Base-by-base conservation (phyloP, 2,888 invertebrate genomes). In the Brachyptera putata region DNA sequence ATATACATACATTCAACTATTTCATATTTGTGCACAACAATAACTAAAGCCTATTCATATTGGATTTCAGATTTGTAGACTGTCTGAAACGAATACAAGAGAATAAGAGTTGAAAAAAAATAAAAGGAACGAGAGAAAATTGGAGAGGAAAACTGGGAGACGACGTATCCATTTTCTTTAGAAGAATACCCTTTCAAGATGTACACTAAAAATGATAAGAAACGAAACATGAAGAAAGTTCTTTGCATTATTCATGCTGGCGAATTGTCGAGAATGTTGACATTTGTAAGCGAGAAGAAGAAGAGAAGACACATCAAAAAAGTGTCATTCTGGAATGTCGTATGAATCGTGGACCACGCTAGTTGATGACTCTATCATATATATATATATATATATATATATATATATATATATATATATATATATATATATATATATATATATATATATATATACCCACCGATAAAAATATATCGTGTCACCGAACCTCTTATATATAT, bases 191-290 rank as follows among this genome's bases (percentile, higher is more conserved):
- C 11, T 30, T 7, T 7, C 30, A 30, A 30, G 30, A 11, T 7
- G 5, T 30, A 30, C 11, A 30, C 5, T 7, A 11, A 30, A 11
- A 7, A 30, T 7, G 5, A 30, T 7, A 11, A 30, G 53, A 16
- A 24, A 53, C 18, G n/a, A 21, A 53, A 53, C 16, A 36, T 21
- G 36, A 36, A 50, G n/a, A 34, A 53, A 30, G 30, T 34, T 53
- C 34, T 22, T 11, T 53, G 22, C 53, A 53, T 53, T 53, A 53
- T 53, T 53, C 53, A 53, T 53, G 53, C 21, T 18, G 22, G 53
- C 11, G 25, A 25, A 36, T 36, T 14, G 34, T 16, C 13, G 18
- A 36, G n/a, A 53, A 53, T 21, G 53, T 53, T 53, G 53, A 36
- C 53, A 21, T 53, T 53, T 34, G 53, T 53, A 53, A 36, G 53